Evolutionary conservation across 1,140 invertebrate genomes (phyloP).

Genomic region (Drosophila kikkawai): DNA sequence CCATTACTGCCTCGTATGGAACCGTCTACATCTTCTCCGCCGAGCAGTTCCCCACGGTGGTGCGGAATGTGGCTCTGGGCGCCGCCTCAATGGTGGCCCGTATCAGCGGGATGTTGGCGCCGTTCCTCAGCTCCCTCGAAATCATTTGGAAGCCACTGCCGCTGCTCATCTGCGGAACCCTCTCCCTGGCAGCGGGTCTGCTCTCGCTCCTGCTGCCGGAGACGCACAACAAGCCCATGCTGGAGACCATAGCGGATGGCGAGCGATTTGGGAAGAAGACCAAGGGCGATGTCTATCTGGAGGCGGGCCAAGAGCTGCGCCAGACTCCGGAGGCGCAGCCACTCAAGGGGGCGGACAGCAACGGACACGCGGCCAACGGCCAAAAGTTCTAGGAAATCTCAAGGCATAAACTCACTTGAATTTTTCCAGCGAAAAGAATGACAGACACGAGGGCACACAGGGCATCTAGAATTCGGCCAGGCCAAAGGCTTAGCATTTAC

Average conservation of each 20-base stretch:
- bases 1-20: slow-evolving; percentile 92
- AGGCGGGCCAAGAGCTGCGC: slow-evolving; percentile 57
- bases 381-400: slow-evolving; percentile 48
- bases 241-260: slow-evolving; percentile 91
- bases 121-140: slow-evolving; percentile 89
- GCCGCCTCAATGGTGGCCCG: slow-evolving; percentile 91
- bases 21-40: slow-evolving; percentile 93
- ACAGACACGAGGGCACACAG: slow-evolving; percentile 2
- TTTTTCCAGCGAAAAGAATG: not conserved
- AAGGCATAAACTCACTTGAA: not conserved
- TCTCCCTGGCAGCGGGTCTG: slow-evolving; percentile 88
- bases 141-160: slow-evolving; percentile 89
- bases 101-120: slow-evolving; percentile 91
- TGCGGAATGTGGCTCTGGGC: slow-evolving; percentile 92
- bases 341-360: slow-evolving; percentile 40
- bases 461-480: slow-evolving; percentile 20
- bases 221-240: slow-evolving; percentile 90
- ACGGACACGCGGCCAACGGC: slow-evolving; percentile 48
- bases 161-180: slow-evolving; percentile 89
- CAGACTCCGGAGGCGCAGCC: slow-evolving; percentile 53
- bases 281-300: slow-evolving; percentile 51
- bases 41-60: slow-evolving; percentile 94
- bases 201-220: slow-evolving; percentile 91
- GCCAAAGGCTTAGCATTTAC: slow-evolving; percentile 42
- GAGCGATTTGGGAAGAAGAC: slow-evolving; percentile 88